Evolutionary conservation across 2,888 invertebrate species (phyloP).

Genomic region (Helobdella robusta): DNA sequence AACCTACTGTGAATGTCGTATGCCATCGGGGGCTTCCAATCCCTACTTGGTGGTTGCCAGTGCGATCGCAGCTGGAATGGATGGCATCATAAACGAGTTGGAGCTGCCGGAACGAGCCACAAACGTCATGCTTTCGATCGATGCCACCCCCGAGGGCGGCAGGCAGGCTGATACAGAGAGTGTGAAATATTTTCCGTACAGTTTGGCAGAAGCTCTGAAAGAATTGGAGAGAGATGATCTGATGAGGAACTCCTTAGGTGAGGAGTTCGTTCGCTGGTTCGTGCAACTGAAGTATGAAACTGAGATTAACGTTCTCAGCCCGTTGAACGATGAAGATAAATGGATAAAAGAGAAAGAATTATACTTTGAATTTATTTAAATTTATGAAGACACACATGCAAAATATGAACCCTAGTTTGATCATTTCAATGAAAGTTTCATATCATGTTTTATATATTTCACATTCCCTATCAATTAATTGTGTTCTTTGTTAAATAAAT

Average conservation of each 20-base stretch:
- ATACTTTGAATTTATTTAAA: conserved; percentile 16
- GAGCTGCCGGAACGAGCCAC: background rate
- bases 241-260: conserved; percentile 27
- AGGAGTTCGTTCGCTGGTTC: conserved; percentile 29
- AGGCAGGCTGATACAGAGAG: conserved; percentile 6
- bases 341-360: conserved; percentile 20
- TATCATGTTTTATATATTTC: too few relatives aligned
- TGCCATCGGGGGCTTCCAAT: conserved; percentile 27
- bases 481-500: too few relatives aligned
- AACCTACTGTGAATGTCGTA: conserved; percentile 29
- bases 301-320: conserved; percentile 4
- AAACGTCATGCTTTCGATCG: background rate
- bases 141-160: background rate
- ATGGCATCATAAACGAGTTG: conserved; percentile 30
- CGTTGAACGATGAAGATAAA: background rate
- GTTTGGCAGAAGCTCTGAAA: conserved; percentile 29
- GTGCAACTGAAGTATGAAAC: background rate
- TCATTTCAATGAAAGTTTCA: too few relatives aligned
- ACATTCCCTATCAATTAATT: too few relatives aligned
- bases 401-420: too few relatives aligned
- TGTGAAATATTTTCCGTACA: conserved; percentile 19
- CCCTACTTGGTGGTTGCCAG: conserved; percentile 29
- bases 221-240: conserved; percentile 29
- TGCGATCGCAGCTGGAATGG: conserved; percentile 31
- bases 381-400: background rate